Percentiles rank a stretch among this genome's conserved stretches.
phyloP scores from a whole-genome alignment of 2,113 vertebrate genomes.

The Marcusenius ussheri region DNA sequence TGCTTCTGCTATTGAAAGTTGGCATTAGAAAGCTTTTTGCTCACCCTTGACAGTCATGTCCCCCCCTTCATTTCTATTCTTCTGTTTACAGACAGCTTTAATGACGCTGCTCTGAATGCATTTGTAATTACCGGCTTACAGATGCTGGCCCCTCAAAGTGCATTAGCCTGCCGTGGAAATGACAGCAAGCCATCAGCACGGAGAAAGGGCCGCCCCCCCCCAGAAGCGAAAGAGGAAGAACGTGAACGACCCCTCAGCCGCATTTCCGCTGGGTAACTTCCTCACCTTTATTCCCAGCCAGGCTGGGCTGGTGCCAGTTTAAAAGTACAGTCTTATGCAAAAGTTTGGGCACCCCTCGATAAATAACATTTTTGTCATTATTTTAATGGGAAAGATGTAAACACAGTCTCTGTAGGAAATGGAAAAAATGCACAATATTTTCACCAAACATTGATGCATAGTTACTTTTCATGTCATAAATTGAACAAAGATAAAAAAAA shows the following conservation, averaged over 20 bases:
- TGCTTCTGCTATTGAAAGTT: not conserved
- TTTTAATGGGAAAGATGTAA: too few species aligned
- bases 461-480: too few species aligned
- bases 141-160: not conserved
- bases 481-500: too few species aligned
- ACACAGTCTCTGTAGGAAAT: too few species aligned
- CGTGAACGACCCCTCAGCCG: not conserved
- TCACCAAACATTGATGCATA: too few species aligned
- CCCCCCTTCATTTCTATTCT: conserved; percentile 14
- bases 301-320: not conserved
- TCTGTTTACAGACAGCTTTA: conserved; percentile 13
- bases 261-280: not conserved
- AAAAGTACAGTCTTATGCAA: too few species aligned
- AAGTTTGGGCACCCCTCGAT: too few species aligned
- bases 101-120: conserved; percentile 20
- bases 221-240: not conserved
- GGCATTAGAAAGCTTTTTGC: conserved; percentile 20
- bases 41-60: not conserved
- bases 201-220: not conserved
- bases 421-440: too few species aligned
- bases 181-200: conserved; percentile 21
- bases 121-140: conserved; percentile 14
- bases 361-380: too few species aligned
- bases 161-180: conserved; percentile 23
- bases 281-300: not conserved